Conservation (phyloP, 2,113 vertebrate genomes). For the Nerophis lumbriciformis region DNA sequence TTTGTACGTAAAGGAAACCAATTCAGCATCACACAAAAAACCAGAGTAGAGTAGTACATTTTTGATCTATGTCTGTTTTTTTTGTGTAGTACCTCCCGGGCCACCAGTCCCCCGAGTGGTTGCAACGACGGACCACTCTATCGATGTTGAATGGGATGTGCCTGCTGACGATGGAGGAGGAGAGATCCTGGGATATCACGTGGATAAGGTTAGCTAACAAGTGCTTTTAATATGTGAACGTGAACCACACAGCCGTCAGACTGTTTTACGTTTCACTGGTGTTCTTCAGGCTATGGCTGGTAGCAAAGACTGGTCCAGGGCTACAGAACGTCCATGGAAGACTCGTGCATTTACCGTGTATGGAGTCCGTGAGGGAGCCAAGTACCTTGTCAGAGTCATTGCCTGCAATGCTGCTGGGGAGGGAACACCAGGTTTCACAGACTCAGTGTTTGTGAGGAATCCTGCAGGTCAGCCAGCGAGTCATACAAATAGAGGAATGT, state of each 20-base stretch:
- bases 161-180: conserved; percentile 88
- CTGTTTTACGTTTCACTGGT: not conserved
- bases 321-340: conserved; percentile 85
- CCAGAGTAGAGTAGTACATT: not conserved
- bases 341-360: conserved; percentile 78
- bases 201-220: conserved; percentile 78
- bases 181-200: conserved; percentile 89
- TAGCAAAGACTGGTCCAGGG: conserved; percentile 91
- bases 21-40: not conserved
- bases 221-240: not conserved
- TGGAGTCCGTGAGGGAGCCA: conserved; percentile 90
- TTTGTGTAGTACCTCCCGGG: conserved; percentile 83
- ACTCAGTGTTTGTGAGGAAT: conserved; percentile 83
- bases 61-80: not conserved
- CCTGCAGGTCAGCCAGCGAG: conserved; percentile 79
- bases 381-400: conserved; percentile 87
- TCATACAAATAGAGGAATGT: not conserved
- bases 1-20: conserved; percentile 76
- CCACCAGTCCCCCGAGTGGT: conserved; percentile 81
- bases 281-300: conserved; percentile 71
- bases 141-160: conserved; percentile 90
- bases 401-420: conserved; percentile 90
- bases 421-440: conserved; percentile 89
- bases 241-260: not conserved
- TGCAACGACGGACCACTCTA: conserved; percentile 81